Evolutionary conservation across 1,140 invertebrate genomes (phyloP).

Genomic region (Thereuonema tuberculata): DNA sequence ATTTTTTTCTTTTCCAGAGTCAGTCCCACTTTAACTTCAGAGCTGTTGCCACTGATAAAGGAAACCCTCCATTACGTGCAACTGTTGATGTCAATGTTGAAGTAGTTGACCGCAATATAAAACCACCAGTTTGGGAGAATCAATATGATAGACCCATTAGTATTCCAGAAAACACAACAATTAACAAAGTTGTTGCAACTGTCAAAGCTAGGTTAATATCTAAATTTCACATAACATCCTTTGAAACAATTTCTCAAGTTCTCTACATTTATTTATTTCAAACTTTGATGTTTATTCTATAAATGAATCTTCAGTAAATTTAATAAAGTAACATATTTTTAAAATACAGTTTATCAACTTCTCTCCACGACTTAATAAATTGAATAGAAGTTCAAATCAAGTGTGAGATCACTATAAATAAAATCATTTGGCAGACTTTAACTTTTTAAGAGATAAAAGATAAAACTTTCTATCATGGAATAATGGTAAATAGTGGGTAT

Average conservation of each 20-base stretch:
- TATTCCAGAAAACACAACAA: conserved; percentile 56
- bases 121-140: conserved; percentile 46
- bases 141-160: conserved; percentile 36
- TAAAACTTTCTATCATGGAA: no score
- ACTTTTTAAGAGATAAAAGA: no score
- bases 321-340: no score
- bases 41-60: conserved; percentile 61
- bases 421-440: no score
- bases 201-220: conserved; percentile 47
- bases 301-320: no score
- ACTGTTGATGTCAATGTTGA: conserved; percentile 60
- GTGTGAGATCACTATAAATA: no score
- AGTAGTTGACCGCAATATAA: conserved; percentile 74
- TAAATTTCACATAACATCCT: background rate
- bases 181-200: conserved; percentile 48
- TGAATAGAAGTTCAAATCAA: no score
- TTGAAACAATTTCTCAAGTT: background rate
- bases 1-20: conserved; percentile 38
- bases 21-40: conserved; percentile 50
- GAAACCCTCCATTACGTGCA: conserved; percentile 43
- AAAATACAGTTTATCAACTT: no score
- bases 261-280: no score
- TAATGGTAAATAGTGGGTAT: no score
- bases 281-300: no score
- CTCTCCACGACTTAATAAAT: no score